Evolutionary conservation across 1,140 invertebrate species (phyloP).

Genomic region (Acromyrmex charruanus): DNA sequence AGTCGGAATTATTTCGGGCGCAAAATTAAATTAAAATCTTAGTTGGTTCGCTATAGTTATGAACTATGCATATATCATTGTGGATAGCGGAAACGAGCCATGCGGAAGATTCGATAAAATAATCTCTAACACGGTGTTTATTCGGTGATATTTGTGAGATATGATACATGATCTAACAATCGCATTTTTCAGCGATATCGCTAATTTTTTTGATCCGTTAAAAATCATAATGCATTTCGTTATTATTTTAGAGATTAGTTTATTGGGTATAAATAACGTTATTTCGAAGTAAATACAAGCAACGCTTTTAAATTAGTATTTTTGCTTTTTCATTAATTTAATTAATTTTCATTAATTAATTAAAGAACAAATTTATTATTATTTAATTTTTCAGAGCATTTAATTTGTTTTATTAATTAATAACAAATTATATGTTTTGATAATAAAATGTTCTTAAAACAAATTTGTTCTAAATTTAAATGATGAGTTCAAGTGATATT

Average conservation of each 20-base stretch:
- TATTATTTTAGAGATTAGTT: not conserved
- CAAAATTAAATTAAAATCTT: constrained; percentile 29
- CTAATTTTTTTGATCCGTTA: not conserved
- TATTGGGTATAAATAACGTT: not conserved
- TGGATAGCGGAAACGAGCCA: constrained; percentile 8
- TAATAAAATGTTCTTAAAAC: not conserved
- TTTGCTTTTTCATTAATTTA: not conserved
- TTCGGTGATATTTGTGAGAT: not conserved
- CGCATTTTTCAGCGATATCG: not conserved
- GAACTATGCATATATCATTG: not conserved
- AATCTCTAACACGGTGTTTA: constrained; percentile 8
- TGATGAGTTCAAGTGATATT: not conserved
- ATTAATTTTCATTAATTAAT: no score
- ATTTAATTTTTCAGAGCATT: no score
- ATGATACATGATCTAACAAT: not conserved
- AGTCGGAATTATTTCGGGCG: constrained; percentile 24
- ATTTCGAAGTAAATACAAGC: not conserved
- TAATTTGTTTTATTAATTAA: not conserved
- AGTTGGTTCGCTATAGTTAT: not conserved
- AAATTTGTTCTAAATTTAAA: not conserved
- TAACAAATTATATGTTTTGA: not conserved
- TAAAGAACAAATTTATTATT: no score
- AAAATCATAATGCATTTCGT: not conserved
- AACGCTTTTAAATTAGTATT: not conserved
- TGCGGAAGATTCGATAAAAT: constrained; percentile 27